A percentile compares a stretch with the other conserved stretches of the same genome.
Conservation (phyloP, 2,797 vertebrate genomes). For the Esox masquinongy region DNA sequence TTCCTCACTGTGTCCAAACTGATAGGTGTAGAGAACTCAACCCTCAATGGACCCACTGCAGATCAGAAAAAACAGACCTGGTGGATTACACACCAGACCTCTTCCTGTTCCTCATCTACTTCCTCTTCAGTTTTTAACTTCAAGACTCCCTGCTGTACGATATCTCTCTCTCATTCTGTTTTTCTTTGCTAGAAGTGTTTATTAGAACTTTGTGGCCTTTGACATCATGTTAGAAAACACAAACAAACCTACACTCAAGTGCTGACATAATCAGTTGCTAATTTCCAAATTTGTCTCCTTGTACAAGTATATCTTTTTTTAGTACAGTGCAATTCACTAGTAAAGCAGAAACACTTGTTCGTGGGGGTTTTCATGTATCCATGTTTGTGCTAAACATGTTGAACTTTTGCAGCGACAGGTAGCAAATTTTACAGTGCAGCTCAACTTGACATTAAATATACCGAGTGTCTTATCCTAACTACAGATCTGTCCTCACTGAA, state of each 20-base stretch:
- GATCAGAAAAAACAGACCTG: constrained; percentile 5
- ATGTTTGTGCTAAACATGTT: not conserved
- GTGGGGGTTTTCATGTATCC: not conserved
- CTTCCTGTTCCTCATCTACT: not conserved
- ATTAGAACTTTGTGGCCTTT: not conserved
- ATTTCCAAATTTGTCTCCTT: not conserved
- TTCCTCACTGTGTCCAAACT: constrained; percentile 75
- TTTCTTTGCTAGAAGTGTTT: not conserved
- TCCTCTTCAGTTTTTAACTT: not conserved
- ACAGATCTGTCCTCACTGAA: not conserved
- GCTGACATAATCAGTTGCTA: not conserved
- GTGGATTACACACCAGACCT: not conserved
- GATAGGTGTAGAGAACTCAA: constrained; percentile 84
- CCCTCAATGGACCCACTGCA: constrained; percentile 74
- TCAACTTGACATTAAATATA: not conserved
- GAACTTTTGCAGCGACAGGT: not conserved
- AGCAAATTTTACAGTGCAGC: not conserved
- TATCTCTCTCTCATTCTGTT: too few species aligned
- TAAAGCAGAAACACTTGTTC: not conserved
- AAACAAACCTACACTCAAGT: not conserved
- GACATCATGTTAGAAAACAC: not conserved
- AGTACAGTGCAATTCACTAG: not conserved
- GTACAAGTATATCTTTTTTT: too few species aligned
- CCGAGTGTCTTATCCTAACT: not conserved
- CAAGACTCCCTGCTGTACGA: not conserved